Evolutionary conservation across 2,888 invertebrate species (phyloP).

Genomic region (Meiosimyza platycephala): DNA sequence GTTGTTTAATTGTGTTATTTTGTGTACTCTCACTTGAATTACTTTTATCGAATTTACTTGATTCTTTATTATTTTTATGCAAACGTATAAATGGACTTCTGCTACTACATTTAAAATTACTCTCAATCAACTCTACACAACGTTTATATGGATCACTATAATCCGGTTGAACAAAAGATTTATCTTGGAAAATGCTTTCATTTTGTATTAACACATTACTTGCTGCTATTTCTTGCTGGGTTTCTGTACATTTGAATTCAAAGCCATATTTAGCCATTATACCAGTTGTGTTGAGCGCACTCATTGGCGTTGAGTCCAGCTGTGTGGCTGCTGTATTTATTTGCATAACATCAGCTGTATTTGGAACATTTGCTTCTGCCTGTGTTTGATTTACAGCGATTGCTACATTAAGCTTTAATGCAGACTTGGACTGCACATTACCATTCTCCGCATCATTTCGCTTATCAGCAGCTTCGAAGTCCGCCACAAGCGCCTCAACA

Average conservation of each 20-base stretch:
- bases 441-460: slow-evolving; percentile 45
- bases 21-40: slow-evolving; percentile 29
- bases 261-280: slow-evolving; percentile 54
- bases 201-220: slow-evolving; percentile 37
- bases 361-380: neutral
- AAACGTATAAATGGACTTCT: slow-evolving; percentile 50
- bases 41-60: slow-evolving; percentile 11
- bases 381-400: neutral
- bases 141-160: slow-evolving; percentile 50
- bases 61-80: slow-evolving; percentile 39
- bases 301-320: slow-evolving; percentile 49
- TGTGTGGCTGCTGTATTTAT: slow-evolving; percentile 37
- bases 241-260: slow-evolving; percentile 44
- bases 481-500: slow-evolving; percentile 37
- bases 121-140: slow-evolving; percentile 51
- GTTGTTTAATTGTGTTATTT: slow-evolving; percentile 40
- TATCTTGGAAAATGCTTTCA: slow-evolving; percentile 17
- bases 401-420: slow-evolving; percentile 22
- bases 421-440: slow-evolving; percentile 33
- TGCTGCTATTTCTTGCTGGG: slow-evolving; percentile 39
- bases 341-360: neutral
- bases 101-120: slow-evolving; percentile 54
- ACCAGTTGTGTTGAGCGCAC: slow-evolving; percentile 57
- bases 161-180: slow-evolving; percentile 23
- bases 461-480: slow-evolving; percentile 9